Evolutionary conservation across 2,113 vertebrate genomes (phyloP), one percentile per base, ranked within the genome.

Genomic region (Eupsittula cactorum): DNA sequence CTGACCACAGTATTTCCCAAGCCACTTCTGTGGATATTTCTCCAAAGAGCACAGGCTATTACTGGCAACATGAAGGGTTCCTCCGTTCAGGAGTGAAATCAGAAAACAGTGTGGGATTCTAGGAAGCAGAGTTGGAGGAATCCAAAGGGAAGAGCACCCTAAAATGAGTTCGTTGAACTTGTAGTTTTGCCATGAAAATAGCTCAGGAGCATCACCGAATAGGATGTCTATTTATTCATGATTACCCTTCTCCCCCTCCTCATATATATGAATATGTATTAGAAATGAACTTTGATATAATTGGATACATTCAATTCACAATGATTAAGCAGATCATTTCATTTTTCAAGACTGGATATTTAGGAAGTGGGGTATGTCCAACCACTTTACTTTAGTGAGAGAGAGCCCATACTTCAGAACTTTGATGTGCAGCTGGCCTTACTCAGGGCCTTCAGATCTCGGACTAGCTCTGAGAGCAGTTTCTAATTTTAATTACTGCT

Each of bases 401-500:
- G 19, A 63, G 7, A 85, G 11, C 14, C 3, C 4, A 5, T 5
- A 9, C n/a, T 49, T 88, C 31, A 46, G 31, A 87, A 27, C 29
- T n/a, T 20, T 46, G 16, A 39, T 41, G 35, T 73, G 19, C 49
- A 74, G 33, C 17, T 74, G n/a, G 18, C 16, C 25, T 78, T 70
- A 50, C 46, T 18, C 42, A 11, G 35, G 87, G 59, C 88, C 67
- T 92, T 88, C 47, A 31, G 50, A 71, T 52, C 35, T 74, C 53
- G 57, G 50, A 62, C 60, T 86, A 63, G 20, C 35, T 90, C 50
- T 88, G 64, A 90, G 79, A 75, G 35, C 20, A 75, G 27, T 25
- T 93, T 88, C 52, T 92, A 79, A 52, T 86, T 91, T 91, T 84
- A 88, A 69, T 86, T 80, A 81, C 46, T 71, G 33, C 50, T 83